A percentile compares a stretch with the other conserved stretches of the same genome.
These are phyloP conservation scores for Rachycentron canadum DNA, from an alignment of 2,797 vertebrate genomes.

Conservation along the genomic window DNA sequence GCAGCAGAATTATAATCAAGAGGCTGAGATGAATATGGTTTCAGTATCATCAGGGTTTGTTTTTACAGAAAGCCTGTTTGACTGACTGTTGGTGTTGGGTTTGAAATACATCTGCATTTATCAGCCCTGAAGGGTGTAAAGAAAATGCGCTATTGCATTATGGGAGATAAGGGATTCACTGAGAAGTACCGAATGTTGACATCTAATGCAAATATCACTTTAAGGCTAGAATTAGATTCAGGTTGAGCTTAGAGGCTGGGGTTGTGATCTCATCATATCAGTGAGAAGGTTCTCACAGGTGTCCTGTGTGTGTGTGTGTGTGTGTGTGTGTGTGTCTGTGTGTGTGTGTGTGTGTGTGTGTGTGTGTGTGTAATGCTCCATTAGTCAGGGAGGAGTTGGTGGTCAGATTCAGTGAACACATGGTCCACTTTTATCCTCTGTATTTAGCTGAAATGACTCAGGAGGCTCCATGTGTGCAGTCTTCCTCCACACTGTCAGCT, in stretches of 20 bases:
- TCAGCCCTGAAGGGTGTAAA: too few relatives aligned
- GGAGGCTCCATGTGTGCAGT: slow-evolving; percentile 23
- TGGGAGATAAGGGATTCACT: background rate
- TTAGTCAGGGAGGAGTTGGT: slow-evolving; percentile 17
- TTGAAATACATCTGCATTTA: too few relatives aligned
- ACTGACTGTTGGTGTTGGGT: too few relatives aligned
- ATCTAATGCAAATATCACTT: background rate
- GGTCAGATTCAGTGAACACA: slow-evolving; percentile 15
- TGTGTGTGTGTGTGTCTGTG: background rate
- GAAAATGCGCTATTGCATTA: too few relatives aligned
- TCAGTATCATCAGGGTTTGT: too few relatives aligned
- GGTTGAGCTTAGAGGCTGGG: background rate
- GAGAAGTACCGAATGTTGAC: too few relatives aligned
- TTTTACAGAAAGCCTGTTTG: too few relatives aligned
- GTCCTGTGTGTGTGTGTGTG: background rate
- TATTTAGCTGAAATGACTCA: slow-evolving; percentile 29
- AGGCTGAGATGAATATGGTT: too few relatives aligned
- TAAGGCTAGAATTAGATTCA: background rate
- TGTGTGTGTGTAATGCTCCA: background rate
- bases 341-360: background rate
- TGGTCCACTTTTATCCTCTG: slow-evolving; percentile 22
- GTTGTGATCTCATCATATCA: background rate
- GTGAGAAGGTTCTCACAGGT: too few relatives aligned
- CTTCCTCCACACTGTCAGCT: slow-evolving; percentile 3
- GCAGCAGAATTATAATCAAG: too few relatives aligned